Base-by-base conservation (phyloP, 2,797 vertebrate genomes). In the Columba guinea region DNA sequence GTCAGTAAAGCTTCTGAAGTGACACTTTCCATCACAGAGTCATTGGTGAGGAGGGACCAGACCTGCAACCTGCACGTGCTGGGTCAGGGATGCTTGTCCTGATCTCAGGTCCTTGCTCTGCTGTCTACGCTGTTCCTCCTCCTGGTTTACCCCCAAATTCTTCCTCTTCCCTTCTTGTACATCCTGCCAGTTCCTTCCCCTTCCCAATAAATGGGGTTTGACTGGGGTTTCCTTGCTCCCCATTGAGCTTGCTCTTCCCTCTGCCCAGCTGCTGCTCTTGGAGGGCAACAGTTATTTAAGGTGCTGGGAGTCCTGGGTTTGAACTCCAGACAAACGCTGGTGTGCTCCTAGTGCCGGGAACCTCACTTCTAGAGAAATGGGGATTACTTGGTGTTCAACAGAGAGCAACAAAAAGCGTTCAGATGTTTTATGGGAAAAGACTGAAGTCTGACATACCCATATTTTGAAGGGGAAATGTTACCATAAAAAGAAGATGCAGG, bases 31-130 rank as follows among this genome's bases (percentile, higher is more conserved):
- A 32, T 17, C 39, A 4, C 2, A 2, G 56, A 46, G 30, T 10
- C 28, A 8, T 0, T 5, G 26, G 30, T 13, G 41, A 19, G 2
- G 5, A 1, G 7, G 3, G 15, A 13, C 11, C 37, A 39, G 59
- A 34, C 12, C 55, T 13, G 13, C 67, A 78, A 34, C 35, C 15
- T 37, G 39, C 44, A 11, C 13, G 4, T 5, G 21, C 28, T 60
- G 59, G 35, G 10, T 5, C 2, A 0, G 20, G 27, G 27, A 3
- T 35, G 14, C 78, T n/a, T 32, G 11, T 19, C 62, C 71, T 7
- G 4, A 19, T 22, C 34, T 73, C 24, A 3, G 30, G 24, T 48
- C 71, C 48, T 71, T 34, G 49, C n/a, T 68, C 44, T 79, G 35
- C 55, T 79, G 28, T 48, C 49, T 14, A 1, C 0, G 2, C 30